Base-by-base conservation (phyloP, 2,797 vertebrate genomes). In the Pelobates cultripes region DNA sequence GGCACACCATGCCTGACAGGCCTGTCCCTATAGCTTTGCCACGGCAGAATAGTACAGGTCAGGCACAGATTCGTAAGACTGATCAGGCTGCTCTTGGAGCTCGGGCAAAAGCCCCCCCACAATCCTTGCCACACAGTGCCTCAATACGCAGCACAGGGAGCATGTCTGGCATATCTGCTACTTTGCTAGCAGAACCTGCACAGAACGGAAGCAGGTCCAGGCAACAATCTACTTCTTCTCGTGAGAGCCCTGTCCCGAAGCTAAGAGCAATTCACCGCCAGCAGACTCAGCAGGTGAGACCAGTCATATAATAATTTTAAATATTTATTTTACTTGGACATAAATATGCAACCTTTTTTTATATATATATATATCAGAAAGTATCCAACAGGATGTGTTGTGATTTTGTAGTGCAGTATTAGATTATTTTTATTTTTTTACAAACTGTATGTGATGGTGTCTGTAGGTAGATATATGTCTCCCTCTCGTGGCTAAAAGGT, bases 61-160 rank as follows among this genome's bases (percentile, higher is more conserved):
- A 95, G 60, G 93, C 96, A 0, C 97, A 96, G 85, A 95, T 97
- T 81, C 89, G 96, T 57, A 96, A 92, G 86, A 93, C 95, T 84
- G 96, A 96, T 77, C 94, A 94, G 28, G 84, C 84, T 15, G 94
- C 90, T 86, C 90, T 92, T 77, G 93, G 95, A 0, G 87, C 92
- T 28, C 89, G 94, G 84, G 92, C 94, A 43, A 94, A 92, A 40
- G 90, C 91, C 0, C 91, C 94, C 0, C 91, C 94, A 0, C 93
- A 91, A 41, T 94, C 93, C 0, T 85, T 96, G 76, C 94, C 95
- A 0, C 95, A 96, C 79, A 96, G 94, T 13, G 86, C 95, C 0
- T 97, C 96, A 0, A 81, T 95, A 2, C 93, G 91, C 7, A 97
- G 96, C 91, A 93, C 94, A 0, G 95, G 96, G 86, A 96, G 95